phyloP scores from a whole-genome alignment of 2,888 invertebrate species.

The Strigamia transsilvanica region DNA sequence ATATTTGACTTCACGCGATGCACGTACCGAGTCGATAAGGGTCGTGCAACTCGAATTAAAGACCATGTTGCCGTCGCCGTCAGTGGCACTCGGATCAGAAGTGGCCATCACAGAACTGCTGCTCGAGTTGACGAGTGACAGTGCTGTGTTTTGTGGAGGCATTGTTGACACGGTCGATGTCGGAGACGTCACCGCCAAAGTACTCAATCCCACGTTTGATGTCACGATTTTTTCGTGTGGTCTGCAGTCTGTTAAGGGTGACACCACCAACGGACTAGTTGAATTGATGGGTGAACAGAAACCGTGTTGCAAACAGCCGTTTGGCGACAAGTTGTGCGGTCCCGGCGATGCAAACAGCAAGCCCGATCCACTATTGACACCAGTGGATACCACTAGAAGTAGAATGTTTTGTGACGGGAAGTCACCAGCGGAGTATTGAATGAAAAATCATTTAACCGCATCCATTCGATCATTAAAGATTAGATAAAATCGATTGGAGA shows the following conservation, averaged over 20 bases:
- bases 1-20: conserved; percentile 62
- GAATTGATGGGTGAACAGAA: conserved; percentile 57
- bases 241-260: conserved; percentile 74
- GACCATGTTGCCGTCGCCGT: conserved; percentile 70
- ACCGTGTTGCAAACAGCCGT: conserved; percentile 57
- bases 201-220: conserved; percentile 51
- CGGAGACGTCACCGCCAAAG: conserved; percentile 56
- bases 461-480: too few relatives aligned
- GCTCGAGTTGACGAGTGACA: conserved; percentile 57
- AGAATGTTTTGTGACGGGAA: conserved; percentile 63
- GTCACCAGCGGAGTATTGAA: conserved; percentile 60
- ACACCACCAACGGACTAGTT: conserved; percentile 71
- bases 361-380: conserved; percentile 24
- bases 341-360: conserved; percentile 49
- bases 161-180: conserved; percentile 57
- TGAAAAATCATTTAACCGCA: too few relatives aligned
- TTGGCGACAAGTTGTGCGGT: conserved; percentile 57
- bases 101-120: conserved; percentile 56
- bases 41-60: conserved; percentile 71
- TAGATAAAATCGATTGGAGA: too few relatives aligned
- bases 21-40: conserved; percentile 57
- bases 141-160: conserved; percentile 58
- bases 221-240: conserved; percentile 58
- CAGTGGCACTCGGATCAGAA: conserved; percentile 63
- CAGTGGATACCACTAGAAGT: conserved; percentile 60